phyloP scores from a whole-genome alignment of 1,140 invertebrate genomes.

The Drosophila saltans region DNA sequence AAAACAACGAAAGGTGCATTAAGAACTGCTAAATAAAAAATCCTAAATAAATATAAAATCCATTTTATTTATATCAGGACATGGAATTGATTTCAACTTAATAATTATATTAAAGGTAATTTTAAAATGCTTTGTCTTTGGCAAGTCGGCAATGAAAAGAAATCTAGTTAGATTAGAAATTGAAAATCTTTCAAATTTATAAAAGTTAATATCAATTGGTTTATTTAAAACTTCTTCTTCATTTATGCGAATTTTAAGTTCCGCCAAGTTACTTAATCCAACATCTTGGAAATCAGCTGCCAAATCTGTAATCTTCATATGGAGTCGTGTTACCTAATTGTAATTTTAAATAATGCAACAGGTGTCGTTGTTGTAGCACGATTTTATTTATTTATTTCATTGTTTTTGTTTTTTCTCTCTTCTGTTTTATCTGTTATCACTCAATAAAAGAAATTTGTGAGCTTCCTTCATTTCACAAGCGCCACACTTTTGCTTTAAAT shows the following conservation, averaged over 20 bases:
- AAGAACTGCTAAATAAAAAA: no score
- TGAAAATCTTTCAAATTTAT: no score
- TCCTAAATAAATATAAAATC: no score
- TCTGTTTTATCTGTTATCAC: conserved; percentile 54
- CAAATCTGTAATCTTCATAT: conserved; percentile 37
- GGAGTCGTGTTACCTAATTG: conserved; percentile 56
- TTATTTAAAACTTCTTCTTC: no score
- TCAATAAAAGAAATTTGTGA: conserved; percentile 62
- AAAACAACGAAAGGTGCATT: no score
- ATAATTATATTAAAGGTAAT: no score
- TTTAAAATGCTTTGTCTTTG: no score
- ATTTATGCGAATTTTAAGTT: neutral
- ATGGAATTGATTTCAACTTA: no score
- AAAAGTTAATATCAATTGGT: no score
- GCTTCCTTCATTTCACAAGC: conserved; percentile 56
- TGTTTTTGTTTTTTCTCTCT: conserved; percentile 20
- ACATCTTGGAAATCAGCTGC: conserved; percentile 27
- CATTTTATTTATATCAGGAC: no score
- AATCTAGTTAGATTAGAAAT: no score
- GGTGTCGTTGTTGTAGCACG: conserved; percentile 46
- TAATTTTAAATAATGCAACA: conserved; percentile 66
- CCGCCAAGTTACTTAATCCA: conserved; percentile 1
- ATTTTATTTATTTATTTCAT: conserved; percentile 10
- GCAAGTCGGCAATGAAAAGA: no score
- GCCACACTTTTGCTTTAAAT: conserved; percentile 53